Evolutionary conservation across 2,888 invertebrate species (phyloP).

Genomic region (Ptychoptera contaminata): DNA sequence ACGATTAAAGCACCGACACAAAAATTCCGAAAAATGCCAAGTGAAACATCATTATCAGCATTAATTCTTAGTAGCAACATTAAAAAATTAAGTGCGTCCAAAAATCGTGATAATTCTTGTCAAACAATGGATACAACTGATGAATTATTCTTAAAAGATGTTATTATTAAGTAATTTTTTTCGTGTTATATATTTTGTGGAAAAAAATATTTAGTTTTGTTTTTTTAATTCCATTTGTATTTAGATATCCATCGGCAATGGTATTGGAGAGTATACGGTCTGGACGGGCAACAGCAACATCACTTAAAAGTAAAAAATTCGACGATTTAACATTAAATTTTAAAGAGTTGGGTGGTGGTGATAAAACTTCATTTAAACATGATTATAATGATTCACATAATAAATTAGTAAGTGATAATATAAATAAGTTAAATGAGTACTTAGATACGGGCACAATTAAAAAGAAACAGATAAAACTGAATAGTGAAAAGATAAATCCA

Average conservation of each 20-base stretch:
- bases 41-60: not conserved
- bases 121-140: slow-evolving; percentile 1
- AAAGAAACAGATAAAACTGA: not conserved
- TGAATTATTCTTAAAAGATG: slow-evolving; percentile 2
- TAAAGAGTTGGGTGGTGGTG: not conserved
- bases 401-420: slow-evolving; percentile 24
- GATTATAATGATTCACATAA: slow-evolving; percentile 18
- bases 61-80: not conserved
- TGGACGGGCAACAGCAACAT: slow-evolving; percentile 25
- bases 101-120: not conserved
- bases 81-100: not conserved
- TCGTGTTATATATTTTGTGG: too few species aligned
- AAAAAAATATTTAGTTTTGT: too few species aligned
- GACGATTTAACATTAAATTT: not conserved
- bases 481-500: slow-evolving; percentile 1
- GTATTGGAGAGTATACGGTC: slow-evolving; percentile 16
- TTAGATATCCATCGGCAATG: not conserved
- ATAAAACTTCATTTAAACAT: slow-evolving; percentile 4
- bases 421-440: slow-evolving; percentile 11
- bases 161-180: not conserved
- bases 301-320: not conserved
- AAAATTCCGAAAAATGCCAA: slow-evolving; percentile 5
- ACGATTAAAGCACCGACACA: not conserved
- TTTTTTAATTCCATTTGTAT: too few species aligned
- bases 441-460: slow-evolving; percentile 4